phyloP scores from a whole-genome alignment of 2,888 invertebrate species.

The Aelia acuminata region DNA sequence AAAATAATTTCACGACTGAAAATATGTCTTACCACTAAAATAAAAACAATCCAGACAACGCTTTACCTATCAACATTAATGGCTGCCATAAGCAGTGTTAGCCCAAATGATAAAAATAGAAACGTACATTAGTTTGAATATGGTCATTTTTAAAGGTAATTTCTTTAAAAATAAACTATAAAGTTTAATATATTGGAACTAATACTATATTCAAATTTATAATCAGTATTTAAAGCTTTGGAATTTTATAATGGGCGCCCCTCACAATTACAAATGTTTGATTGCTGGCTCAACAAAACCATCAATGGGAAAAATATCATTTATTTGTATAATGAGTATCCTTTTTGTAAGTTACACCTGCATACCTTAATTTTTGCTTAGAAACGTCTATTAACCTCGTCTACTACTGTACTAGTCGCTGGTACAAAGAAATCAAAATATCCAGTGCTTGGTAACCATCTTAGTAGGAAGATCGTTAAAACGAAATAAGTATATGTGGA shows the following conservation, averaged over 20 bases:
- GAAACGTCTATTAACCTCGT: no score
- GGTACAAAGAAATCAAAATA: no score
- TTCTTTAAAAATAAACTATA: not conserved
- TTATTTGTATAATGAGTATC: no score
- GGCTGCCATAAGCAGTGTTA: not conserved
- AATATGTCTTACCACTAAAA: not conserved
- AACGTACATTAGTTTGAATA: not conserved
- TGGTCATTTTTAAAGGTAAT: not conserved
- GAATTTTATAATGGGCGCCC: not conserved
- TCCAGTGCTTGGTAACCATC: no score
- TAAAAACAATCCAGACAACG: slow-evolving; percentile 21
- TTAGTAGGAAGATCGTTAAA: no score
- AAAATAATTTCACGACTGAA: not conserved
- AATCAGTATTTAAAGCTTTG: not conserved
- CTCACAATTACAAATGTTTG: not conserved
- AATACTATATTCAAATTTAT: not conserved
- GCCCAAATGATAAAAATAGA: not conserved
- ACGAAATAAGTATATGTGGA: no score
- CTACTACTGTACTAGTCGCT: no score
- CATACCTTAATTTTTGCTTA: no score
- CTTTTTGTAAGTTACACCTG: no score
- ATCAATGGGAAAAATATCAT: no score
- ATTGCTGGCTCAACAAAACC: not conserved
- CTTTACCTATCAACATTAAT: slow-evolving; percentile 34
- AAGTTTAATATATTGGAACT: not conserved